A percentile compares a stretch with the other conserved stretches of the same genome.
These are phyloP conservation scores for Dreissena rostriformis DNA, from an alignment of 1,140 invertebrate genomes.

Conservation along the genomic window DNA sequence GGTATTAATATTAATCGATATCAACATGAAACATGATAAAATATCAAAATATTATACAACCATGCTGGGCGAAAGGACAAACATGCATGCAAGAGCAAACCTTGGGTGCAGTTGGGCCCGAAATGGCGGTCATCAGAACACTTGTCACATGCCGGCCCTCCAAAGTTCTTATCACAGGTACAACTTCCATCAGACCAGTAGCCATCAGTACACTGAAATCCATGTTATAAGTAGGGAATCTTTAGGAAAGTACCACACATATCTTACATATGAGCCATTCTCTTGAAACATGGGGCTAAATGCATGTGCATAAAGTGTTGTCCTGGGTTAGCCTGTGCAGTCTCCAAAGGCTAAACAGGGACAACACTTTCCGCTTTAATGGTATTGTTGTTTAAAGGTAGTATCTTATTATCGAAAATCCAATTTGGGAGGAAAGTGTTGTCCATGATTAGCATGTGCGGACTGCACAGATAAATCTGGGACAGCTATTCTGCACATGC, in stretches of 20 bases:
- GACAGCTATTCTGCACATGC: too few relatives aligned
- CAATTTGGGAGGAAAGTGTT: too few relatives aligned
- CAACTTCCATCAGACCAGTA: constrained; percentile 38
- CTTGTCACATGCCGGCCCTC: constrained; percentile 35
- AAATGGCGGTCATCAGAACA: constrained; percentile 36
- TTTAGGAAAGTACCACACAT: not conserved
- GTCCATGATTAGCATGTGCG: too few relatives aligned
- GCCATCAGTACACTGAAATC: constrained; percentile 50
- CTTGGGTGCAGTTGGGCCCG: constrained; percentile 50
- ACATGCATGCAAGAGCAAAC: constrained; percentile 1
- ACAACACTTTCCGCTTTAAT: not conserved
- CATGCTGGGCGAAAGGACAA: too few relatives aligned
- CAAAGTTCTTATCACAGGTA: constrained; percentile 42
- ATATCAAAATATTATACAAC: too few relatives aligned
- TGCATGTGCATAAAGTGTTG: not conserved
- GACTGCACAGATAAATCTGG: too few relatives aligned
- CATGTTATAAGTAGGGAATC: not conserved
- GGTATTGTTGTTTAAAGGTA: not conserved
- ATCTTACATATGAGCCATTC: not conserved
- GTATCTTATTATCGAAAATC: too few relatives aligned
- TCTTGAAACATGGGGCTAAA: not conserved
- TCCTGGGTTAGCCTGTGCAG: not conserved
- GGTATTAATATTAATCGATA: too few relatives aligned
- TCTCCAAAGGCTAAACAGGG: not conserved
- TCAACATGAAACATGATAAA: too few relatives aligned